Conservation (phyloP, 2,888 invertebrate species). For the Tetramorium bicarinatum region DNA sequence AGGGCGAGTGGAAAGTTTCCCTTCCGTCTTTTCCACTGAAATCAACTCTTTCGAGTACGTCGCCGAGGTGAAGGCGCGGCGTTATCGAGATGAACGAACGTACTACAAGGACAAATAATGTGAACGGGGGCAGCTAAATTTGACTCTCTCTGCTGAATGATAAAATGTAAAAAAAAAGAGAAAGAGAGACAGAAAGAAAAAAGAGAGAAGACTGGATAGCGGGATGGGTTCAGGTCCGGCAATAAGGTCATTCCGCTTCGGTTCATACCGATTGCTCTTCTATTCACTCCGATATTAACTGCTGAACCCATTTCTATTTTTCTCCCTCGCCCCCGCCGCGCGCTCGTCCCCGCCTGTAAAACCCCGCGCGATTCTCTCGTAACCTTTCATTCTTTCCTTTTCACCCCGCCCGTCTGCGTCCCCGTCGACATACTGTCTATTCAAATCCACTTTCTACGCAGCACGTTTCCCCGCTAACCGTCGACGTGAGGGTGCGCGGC, state of each 20-base stretch:
- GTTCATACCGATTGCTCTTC: constrained; percentile 81
- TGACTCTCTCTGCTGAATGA: constrained; percentile 9
- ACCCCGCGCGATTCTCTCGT: constrained; percentile 32
- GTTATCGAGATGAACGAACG: constrained; percentile 20
- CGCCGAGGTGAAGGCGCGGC: background rate
- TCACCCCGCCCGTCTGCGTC: constrained; percentile 19
- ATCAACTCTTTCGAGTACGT: constrained; percentile 10
- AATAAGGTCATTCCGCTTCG: constrained; percentile 83
- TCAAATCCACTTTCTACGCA: constrained; percentile 56
- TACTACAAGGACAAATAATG: constrained; percentile 29
- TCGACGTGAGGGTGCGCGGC: constrained; percentile 29
- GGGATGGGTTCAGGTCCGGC: constrained; percentile 66
- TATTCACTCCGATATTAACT: constrained; percentile 81
- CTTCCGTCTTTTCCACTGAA: background rate
- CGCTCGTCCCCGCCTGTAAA: background rate
- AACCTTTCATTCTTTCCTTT: constrained; percentile 52
- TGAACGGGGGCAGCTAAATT: constrained; percentile 30
- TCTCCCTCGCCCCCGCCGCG: constrained; percentile 43
- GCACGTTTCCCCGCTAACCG: constrained; percentile 43
- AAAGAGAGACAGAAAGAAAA: background rate
- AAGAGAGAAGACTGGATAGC: constrained; percentile 49
- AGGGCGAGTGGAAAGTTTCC: constrained; percentile 30
- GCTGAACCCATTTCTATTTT: constrained; percentile 78
- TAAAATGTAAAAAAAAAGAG: constrained; percentile 14
- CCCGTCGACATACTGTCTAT: constrained; percentile 55